Conservation (phyloP, 1,140 invertebrate species). For the Bombus difficillimus region DNA sequence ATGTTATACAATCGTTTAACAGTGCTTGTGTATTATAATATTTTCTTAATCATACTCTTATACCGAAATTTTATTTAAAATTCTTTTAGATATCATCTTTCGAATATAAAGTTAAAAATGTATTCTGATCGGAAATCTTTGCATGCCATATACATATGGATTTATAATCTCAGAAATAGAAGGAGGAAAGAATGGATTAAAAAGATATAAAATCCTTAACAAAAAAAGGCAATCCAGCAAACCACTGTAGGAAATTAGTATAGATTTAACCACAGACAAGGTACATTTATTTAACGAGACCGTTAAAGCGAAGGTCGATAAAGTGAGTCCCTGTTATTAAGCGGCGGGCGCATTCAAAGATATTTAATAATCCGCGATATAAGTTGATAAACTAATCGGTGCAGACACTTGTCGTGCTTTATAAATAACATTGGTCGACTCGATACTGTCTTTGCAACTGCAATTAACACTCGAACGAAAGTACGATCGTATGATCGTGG, state of each 20-base stretch:
- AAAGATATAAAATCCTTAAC: neutral
- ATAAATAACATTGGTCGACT: neutral
- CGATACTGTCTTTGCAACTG: neutral
- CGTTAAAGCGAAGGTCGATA: neutral
- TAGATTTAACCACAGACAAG: neutral
- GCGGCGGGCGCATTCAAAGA: neutral
- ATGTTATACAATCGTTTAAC: no score
- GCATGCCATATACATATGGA: no score
- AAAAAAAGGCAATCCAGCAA: neutral
- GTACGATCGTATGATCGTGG: neutral
- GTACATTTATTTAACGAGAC: no score
- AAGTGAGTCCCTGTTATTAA: conserved; percentile 16
- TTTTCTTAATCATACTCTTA: no score
- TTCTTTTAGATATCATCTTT: no score
- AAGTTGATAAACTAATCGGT: neutral
- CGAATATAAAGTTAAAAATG: no score
- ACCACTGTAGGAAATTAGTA: neutral
- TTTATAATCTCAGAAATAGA: neutral
- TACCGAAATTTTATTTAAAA: no score
- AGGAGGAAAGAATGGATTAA: neutral
- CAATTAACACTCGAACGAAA: neutral
- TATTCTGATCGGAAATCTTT: no score
- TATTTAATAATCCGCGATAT: neutral
- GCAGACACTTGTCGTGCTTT: neutral
- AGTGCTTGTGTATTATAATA: no score